Evolutionary conservation across 2,888 invertebrate genomes (phyloP).

Genomic region (Adelphocoris suturalis): DNA sequence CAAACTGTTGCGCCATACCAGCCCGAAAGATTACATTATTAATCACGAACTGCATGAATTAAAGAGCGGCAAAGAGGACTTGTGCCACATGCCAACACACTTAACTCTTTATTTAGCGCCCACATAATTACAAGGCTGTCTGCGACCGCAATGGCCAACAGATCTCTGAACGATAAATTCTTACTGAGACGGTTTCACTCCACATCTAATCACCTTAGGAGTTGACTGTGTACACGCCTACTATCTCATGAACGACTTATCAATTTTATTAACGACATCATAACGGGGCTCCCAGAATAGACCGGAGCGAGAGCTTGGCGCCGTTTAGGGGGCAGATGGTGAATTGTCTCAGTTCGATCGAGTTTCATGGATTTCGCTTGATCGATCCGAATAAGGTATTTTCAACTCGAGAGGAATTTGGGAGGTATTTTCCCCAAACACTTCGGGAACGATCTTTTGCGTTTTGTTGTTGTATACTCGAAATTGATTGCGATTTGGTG

Average conservation of each 20-base stretch:
- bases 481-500: too few species aligned
- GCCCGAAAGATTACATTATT: background rate
- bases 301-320: background rate
- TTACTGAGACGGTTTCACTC: background rate
- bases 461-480: too few species aligned
- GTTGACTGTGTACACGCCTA: background rate
- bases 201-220: background rate
- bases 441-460: too few species aligned
- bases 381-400: too few species aligned
- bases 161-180: background rate
- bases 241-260: background rate
- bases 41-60: background rate
- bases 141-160: background rate
- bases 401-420: too few species aligned
- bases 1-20: background rate
- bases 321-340: background rate
- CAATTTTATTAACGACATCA: background rate
- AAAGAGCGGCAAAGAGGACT: background rate
- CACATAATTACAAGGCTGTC: background rate
- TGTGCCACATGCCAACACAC: background rate
- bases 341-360: background rate
- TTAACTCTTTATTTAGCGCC: conserved; percentile 14
- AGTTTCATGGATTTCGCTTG: background rate
- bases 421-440: too few species aligned
- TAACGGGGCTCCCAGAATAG: conserved; percentile 6